Evolutionary conservation across 2,113 vertebrate species (phyloP).

Genomic region (Oxyura jamaicensis): DNA sequence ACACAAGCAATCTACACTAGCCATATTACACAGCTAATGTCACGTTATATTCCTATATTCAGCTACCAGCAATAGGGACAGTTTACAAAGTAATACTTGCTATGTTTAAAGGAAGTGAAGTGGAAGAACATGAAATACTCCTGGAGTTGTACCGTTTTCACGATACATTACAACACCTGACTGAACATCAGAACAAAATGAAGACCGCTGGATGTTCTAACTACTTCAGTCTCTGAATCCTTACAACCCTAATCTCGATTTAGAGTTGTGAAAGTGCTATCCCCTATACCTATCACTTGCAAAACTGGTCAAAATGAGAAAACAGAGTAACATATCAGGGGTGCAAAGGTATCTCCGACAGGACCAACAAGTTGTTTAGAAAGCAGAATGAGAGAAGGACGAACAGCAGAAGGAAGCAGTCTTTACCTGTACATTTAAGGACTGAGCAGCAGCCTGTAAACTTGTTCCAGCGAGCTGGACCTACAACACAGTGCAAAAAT

Average conservation of each 20-base stretch:
- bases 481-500: conserved; percentile 73
- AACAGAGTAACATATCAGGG: neutral
- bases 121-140: neutral
- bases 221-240: neutral
- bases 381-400: neutral
- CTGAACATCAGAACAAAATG: neutral
- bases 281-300: neutral
- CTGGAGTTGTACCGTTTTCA: neutral
- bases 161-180: neutral
- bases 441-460: conserved; percentile 86
- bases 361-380: conserved; percentile 3
- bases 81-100: neutral
- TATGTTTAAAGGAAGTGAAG: neutral
- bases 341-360: conserved; percentile 1
- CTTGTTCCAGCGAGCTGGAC: conserved; percentile 86
- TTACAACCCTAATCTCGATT: neutral
- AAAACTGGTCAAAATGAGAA: neutral
- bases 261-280: neutral
- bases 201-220: neutral
- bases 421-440: conserved; percentile 85
- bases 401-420: conserved; percentile 15
- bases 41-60: neutral
- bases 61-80: neutral
- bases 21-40: neutral
- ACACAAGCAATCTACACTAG: neutral